Percentiles rank a stretch among this genome's conserved stretches.
Evolutionary conservation across 2,888 invertebrate genomes (phyloP).

Genomic region (Germaria angustata): DNA sequence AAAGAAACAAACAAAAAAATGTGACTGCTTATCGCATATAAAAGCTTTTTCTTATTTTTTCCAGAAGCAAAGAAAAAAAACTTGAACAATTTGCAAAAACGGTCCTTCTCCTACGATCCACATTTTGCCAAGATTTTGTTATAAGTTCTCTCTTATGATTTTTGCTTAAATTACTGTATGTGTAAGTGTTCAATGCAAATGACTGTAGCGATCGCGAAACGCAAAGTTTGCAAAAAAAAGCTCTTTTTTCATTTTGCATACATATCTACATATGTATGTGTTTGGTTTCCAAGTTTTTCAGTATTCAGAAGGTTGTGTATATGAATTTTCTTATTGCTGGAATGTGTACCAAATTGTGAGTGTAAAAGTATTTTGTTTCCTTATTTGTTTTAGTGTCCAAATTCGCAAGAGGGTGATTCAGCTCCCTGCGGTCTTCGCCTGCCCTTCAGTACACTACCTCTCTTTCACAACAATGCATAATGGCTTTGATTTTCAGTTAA

Average conservation of each 20-base stretch:
- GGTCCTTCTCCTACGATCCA: slow-evolving; percentile 59
- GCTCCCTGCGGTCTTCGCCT: background rate
- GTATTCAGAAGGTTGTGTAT: background rate
- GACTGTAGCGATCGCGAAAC: slow-evolving; percentile 33
- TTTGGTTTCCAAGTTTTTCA: background rate
- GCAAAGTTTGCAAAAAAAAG: slow-evolving; percentile 41
- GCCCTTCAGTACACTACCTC: background rate
- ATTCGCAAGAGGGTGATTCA: slow-evolving; percentile 70
- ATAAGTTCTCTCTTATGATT: slow-evolving; percentile 5
- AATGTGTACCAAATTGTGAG: slow-evolving; percentile 27
- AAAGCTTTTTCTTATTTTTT: slow-evolving; percentile 21
- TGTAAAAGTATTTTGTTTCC: slow-evolving; percentile 72
- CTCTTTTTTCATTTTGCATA: slow-evolving; percentile 6
- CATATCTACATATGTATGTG: too few relatives aligned
- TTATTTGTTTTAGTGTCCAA: slow-evolving; percentile 74
- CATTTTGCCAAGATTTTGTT: slow-evolving; percentile 13
- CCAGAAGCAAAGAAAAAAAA: background rate
- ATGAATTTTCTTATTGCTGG: slow-evolving; percentile 51
- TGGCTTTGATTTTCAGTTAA: slow-evolving; percentile 45
- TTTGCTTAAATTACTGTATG: background rate
- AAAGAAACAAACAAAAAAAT: slow-evolving; percentile 37
- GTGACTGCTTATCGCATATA: slow-evolving; percentile 41
- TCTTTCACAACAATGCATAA: background rate
- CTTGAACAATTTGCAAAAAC: slow-evolving; percentile 45
- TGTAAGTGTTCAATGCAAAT: slow-evolving; percentile 8